These are phyloP conservation scores for Hapalemur alaotrensis DNA, from an alignment of 2,797 vertebrate species.

Conservation along the genomic window DNA sequence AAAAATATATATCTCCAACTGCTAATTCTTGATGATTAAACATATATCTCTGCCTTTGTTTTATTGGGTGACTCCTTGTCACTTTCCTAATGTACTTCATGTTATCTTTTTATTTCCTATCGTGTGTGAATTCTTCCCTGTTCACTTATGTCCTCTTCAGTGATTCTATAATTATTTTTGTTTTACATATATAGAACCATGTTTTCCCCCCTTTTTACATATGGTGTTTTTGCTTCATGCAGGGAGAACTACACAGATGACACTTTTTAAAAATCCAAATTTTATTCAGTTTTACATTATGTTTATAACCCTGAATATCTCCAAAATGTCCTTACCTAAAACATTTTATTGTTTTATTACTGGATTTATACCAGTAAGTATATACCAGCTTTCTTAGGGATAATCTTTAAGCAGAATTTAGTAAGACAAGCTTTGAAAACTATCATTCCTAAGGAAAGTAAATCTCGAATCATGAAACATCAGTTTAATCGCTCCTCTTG, in stretches of 20 bases:
- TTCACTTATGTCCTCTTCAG: conserved; percentile 65
- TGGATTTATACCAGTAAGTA: conserved; percentile 84
- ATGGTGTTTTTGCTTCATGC: conserved; percentile 82
- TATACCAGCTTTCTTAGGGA: conserved; percentile 85
- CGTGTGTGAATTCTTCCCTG: conserved; percentile 35
- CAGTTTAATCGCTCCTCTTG: conserved; percentile 86
- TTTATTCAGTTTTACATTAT: conserved; percentile 85
- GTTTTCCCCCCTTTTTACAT: conserved; percentile 77
- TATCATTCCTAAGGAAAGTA: conserved; percentile 84
- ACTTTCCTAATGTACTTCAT: neutral
- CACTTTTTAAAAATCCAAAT: conserved; percentile 79
- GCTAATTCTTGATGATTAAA: conserved; percentile 40
- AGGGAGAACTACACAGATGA: conserved; percentile 82
- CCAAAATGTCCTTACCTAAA: conserved; percentile 86
- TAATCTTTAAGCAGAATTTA: conserved; percentile 85
- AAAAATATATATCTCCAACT: conserved; percentile 60
- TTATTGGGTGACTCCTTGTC: neutral
- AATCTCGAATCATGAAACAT: conserved; percentile 86
- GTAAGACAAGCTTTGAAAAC: conserved; percentile 86
- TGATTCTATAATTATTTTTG: conserved; percentile 79
- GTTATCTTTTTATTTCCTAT: conserved; percentile 8
- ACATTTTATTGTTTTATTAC: conserved; percentile 85
- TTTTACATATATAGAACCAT: conserved; percentile 79
- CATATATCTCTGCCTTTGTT: neutral
- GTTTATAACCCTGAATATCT: conserved; percentile 85